These are phyloP conservation scores for Ailuropoda melanoleuca DNA, from an alignment of 2,113 vertebrate species.

Conservation along the genomic window DNA sequence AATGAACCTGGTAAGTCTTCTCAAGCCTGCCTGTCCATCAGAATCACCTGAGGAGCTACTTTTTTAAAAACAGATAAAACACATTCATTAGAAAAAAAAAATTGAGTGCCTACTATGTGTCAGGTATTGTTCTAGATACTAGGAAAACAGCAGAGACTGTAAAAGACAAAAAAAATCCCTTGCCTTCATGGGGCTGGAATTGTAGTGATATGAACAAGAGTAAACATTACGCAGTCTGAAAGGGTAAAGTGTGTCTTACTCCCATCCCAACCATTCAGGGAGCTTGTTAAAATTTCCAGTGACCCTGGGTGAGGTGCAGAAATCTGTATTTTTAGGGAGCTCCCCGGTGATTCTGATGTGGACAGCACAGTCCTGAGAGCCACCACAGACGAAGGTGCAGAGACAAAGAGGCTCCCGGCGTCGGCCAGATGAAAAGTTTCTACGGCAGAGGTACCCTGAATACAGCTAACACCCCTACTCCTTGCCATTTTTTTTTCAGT, in stretches of 20 bases:
- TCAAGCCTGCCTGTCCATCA: background rate
- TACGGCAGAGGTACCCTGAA: background rate
- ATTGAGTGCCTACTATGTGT: background rate
- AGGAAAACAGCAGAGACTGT: conserved; percentile 8
- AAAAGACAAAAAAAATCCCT: background rate
- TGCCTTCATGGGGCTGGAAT: background rate
- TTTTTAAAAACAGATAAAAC: background rate
- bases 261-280: background rate
- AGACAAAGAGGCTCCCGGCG: background rate
- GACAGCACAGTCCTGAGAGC: background rate
- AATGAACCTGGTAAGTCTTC: background rate
- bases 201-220: background rate
- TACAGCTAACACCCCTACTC: background rate
- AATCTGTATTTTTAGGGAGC: background rate
- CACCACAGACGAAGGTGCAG: background rate
- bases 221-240: background rate
- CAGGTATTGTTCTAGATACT: background rate
- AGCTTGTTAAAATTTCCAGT: background rate
- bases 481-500: background rate
- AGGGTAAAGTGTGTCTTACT: background rate
- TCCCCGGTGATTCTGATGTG: background rate
- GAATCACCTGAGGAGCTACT: background rate
- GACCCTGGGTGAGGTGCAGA: background rate
- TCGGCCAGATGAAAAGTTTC: background rate
- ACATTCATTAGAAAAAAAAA: background rate